A percentile compares a stretch with the other conserved stretches of the same genome.
Evolutionary conservation across 2,113 vertebrate genomes (phyloP).

Genomic region (Atrichornis clamosus): DNA sequence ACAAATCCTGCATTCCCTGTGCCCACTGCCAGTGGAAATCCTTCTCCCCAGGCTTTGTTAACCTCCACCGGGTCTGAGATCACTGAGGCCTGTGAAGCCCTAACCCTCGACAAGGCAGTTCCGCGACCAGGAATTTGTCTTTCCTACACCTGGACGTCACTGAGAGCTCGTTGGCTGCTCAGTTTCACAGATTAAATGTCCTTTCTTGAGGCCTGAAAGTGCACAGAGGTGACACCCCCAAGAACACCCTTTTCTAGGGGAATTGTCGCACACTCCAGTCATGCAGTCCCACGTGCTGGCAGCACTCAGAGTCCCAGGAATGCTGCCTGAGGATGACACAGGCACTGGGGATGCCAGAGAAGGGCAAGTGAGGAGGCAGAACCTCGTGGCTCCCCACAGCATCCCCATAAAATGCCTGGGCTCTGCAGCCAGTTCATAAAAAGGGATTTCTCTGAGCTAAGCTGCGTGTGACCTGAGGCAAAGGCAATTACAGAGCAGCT

Average conservation of each 20-base stretch:
- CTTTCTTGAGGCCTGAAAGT: rapidly evolving
- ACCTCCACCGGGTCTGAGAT: not conserved
- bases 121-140: not conserved
- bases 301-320: not conserved
- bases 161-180: not conserved
- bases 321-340: not conserved
- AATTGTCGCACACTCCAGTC: rapidly evolving
- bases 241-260: no score
- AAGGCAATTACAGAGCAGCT: not conserved
- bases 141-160: not conserved
- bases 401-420: rapidly evolving
- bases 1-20: not conserved
- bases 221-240: not conserved
- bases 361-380: not conserved
- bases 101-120: not conserved
- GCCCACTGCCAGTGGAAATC: not conserved
- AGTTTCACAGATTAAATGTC: no score
- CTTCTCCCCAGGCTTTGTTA: not conserved
- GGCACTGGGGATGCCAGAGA: not conserved
- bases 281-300: no score
- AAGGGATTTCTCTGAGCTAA: not conserved
- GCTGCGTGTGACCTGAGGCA: not conserved
- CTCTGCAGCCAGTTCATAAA: rapidly evolving
- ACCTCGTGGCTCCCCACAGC: not conserved
- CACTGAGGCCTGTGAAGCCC: not conserved